Base-by-base conservation (phyloP, 2,797 vertebrate genomes). In the Loris lydekkerianus region DNA sequence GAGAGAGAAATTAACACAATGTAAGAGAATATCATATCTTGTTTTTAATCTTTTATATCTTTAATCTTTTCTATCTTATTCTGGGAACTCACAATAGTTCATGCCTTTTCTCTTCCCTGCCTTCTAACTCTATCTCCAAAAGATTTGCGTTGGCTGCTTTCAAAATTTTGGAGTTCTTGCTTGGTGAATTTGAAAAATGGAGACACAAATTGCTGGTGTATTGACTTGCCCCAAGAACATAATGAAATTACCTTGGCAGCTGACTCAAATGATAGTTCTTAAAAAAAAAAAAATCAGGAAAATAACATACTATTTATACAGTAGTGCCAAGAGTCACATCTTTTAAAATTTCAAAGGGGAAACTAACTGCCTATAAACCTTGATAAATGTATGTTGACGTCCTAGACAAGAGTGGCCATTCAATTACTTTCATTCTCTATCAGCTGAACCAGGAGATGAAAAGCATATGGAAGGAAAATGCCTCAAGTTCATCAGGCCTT, bases 371-470 rank as follows among this genome's bases (percentile, higher is more conserved):
- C 86, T 93, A 25, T 63, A 96, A 97, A 96, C 49, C 75, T 97
- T 97, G 96, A 97, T 96, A 95, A 98, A 97, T 97, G 75, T 86
- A 91, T 92, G 93, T 91, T 97, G 97, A 97, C 97, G 96, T 97
- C 86, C 86, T 84, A 92, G 95, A 81, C 95, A 96, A 96, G 82
- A 89, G 40, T 88, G 70, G 67, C 67, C 94, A 84, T 80, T 90
- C 97, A 97, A 98, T 97, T 97, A 93, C 93, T 97, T 97, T 95
- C 96, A 97, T 94, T 91, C 96, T 86, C 0, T 97, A 92, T 95
- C 93, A 96, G 93, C 82, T 94, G 94, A 96, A 92, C 89, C 70
- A 86, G 95, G 87, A 96, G 97, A 97, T 97, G 96, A 97, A 96
- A 98, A 97, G 94, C 96, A 96, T 93, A 96, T 97, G 97, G 95